Conservation (phyloP, 2,113 vertebrate genomes). For the Aepyceros melampus region DNA sequence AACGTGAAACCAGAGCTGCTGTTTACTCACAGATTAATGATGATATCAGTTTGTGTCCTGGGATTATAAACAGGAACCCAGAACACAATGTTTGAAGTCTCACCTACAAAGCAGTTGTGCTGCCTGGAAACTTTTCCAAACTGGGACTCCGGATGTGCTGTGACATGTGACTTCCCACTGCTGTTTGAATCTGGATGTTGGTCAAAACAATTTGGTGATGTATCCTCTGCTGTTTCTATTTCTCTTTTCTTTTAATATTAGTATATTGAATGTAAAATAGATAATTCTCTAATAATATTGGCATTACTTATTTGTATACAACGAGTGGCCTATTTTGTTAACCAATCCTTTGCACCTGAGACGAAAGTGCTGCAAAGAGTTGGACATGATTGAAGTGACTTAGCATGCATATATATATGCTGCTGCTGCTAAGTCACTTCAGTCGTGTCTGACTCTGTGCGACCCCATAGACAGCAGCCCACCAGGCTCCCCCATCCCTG, state of each 20-base stretch:
- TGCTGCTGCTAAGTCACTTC: no score
- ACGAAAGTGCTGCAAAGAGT: neutral
- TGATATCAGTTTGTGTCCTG: neutral
- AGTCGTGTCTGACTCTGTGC: rapidly evolving
- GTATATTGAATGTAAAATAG: neutral
- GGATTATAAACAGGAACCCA: neutral
- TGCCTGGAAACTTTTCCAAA: neutral
- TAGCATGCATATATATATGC: no score
- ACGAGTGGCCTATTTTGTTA: neutral
- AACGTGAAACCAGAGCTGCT: neutral
- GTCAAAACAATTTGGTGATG: neutral
- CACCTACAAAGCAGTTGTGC: neutral
- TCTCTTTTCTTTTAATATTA: neutral
- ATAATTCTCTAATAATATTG: neutral
- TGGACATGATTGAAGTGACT: neutral
- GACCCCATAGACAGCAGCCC: no score
- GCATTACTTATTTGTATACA: neutral
- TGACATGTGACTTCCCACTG: neutral
- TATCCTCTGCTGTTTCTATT: neutral
- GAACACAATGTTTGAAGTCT: neutral
- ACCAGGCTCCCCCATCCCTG: no score
- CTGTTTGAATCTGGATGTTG: neutral
- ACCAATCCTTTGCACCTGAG: neutral
- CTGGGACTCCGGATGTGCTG: neutral
- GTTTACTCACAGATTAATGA: neutral